Evolutionary conservation across 2,797 vertebrate genomes (phyloP).

Genomic region (Pangasius larnaudii): DNA sequence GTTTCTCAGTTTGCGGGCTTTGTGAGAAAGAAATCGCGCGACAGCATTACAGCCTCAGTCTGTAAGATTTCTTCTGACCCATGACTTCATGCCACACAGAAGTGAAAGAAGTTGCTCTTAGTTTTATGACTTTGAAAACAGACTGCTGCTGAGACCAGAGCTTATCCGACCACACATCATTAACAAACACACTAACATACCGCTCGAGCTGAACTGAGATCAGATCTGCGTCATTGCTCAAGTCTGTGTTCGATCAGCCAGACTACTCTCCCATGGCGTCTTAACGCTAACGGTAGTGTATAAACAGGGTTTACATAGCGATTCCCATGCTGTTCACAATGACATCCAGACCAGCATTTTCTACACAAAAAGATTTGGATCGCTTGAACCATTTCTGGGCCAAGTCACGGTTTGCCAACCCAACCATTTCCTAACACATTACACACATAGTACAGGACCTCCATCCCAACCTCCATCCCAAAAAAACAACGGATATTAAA

Average conservation of each 20-base stretch:
- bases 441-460: not conserved
- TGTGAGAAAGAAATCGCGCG: slow-evolving; percentile 40
- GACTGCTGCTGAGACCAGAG: slow-evolving; percentile 60
- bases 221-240: slow-evolving; percentile 8
- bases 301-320: not conserved
- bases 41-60: slow-evolving; percentile 12
- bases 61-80: slow-evolving; percentile 36
- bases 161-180: slow-evolving; percentile 49
- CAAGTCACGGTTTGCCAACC: not conserved
- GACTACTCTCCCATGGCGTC: slow-evolving; percentile 37
- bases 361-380: not conserved
- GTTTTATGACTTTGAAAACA: slow-evolving; percentile 41
- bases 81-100: slow-evolving; percentile 49
- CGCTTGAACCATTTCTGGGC: not conserved
- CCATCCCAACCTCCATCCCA: not conserved
- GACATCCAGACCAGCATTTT: not conserved
- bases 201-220: slow-evolving; percentile 38
- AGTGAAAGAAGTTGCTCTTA: slow-evolving; percentile 59
- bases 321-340: not conserved
- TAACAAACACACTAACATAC: slow-evolving; percentile 50
- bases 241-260: slow-evolving; percentile 15
- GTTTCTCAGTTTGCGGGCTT: slow-evolving; percentile 37
- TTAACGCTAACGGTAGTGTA: not conserved
- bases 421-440: not conserved
- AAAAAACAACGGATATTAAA: too few relatives aligned